Conservation (phyloP, 2,113 vertebrate genomes). For the Nannospalax galili region DNA sequence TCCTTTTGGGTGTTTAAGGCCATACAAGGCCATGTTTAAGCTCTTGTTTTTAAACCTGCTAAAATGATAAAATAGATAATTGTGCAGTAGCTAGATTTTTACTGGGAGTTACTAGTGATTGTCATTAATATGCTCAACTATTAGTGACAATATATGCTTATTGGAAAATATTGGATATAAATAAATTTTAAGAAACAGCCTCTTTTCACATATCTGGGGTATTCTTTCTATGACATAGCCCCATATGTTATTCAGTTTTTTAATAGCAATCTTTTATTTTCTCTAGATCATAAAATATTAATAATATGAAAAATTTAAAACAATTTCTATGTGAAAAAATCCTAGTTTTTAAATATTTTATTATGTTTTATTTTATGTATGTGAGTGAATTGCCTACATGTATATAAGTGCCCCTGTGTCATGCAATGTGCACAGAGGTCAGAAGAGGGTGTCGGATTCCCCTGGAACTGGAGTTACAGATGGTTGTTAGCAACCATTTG, state of each 20-base stretch:
- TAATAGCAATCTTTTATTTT: background rate
- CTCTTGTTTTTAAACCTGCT: background rate
- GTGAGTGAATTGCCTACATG: too few species aligned
- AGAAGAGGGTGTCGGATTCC: too few species aligned
- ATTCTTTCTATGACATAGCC: background rate
- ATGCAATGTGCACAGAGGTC: too few species aligned
- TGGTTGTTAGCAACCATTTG: too few species aligned
- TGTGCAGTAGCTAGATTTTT: background rate
- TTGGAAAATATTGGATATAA: constrained; percentile 1
- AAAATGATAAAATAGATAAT: background rate
- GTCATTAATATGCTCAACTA: background rate
- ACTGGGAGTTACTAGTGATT: background rate
- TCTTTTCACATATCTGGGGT: background rate
- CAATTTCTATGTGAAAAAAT: background rate
- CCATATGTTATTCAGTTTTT: background rate
- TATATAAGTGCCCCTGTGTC: too few species aligned
- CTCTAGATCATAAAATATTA: background rate
- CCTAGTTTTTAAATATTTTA: too few species aligned
- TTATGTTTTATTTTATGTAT: too few species aligned
- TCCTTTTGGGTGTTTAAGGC: too few species aligned
- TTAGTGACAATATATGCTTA: background rate
- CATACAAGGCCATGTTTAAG: too few species aligned
- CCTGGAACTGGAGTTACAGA: too few species aligned
- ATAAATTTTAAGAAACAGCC: background rate
- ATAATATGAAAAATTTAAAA: constrained; percentile 7